Evolutionary conservation across 2,888 invertebrate species (phyloP).

Genomic region (Lasioglossum lativentre): DNA sequence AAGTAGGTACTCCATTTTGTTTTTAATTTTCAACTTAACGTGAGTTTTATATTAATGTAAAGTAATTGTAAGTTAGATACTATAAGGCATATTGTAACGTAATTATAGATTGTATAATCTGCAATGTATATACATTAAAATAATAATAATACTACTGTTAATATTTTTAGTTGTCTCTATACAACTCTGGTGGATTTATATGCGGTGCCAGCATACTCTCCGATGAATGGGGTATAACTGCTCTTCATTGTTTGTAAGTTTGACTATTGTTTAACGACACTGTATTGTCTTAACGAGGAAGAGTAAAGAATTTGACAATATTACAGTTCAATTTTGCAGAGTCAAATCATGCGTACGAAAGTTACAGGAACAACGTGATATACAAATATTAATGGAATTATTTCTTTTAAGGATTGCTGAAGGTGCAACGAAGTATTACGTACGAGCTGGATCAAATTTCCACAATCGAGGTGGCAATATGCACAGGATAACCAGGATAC

Average conservation of each 20-base stretch:
- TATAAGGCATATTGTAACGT: too few relatives aligned
- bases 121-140: too few relatives aligned
- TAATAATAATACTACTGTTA: not conserved
- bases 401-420: conserved; percentile 26
- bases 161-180: conserved; percentile 68
- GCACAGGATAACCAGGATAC: conserved; percentile 60
- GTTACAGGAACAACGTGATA: too few relatives aligned
- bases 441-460: conserved; percentile 72
- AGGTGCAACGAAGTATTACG: conserved; percentile 39
- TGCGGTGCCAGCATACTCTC: conserved; percentile 74
- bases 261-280: not conserved
- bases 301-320: too few relatives aligned
- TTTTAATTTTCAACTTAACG: not conserved
- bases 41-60: not conserved
- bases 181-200: conserved; percentile 39
- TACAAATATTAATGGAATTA: not conserved
- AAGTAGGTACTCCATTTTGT: too few relatives aligned
- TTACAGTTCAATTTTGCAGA: too few relatives aligned
- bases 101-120: too few relatives aligned
- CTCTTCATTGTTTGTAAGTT: conserved; percentile 74
- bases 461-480: conserved; percentile 62
- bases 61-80: too few relatives aligned
- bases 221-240: conserved; percentile 68
- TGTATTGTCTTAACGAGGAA: too few relatives aligned
- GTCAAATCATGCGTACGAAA: too few relatives aligned